Evolutionary conservation across 2,113 vertebrate species (phyloP).

Genomic region (Opisthocomus hoazin): DNA sequence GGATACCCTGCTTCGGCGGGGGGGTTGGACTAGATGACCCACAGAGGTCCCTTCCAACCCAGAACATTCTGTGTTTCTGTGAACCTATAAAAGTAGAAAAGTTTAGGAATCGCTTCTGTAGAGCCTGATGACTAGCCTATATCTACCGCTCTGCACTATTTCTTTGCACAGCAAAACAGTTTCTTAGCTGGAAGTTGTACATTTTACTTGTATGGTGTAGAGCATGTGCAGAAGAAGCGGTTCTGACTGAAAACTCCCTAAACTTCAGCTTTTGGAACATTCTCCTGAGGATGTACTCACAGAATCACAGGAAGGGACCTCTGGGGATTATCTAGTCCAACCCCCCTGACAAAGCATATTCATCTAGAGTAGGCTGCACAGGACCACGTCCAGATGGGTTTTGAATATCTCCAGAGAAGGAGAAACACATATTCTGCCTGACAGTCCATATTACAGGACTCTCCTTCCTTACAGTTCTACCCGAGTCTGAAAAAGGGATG

Average conservation of each 20-base stretch:
- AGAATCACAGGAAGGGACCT: no score
- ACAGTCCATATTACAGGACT: background rate
- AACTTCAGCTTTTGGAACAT: background rate
- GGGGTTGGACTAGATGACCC: no score
- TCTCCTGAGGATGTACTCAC: background rate
- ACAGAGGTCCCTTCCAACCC: no score
- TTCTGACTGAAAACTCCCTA: background rate
- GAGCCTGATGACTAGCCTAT: background rate
- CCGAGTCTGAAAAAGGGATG: background rate
- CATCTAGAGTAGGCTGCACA: no score
- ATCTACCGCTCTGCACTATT: background rate
- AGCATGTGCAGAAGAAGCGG: background rate
- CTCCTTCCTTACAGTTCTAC: background rate
- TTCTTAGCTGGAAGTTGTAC: background rate
- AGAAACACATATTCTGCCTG: background rate
- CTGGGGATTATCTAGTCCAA: no score
- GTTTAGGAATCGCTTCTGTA: background rate
- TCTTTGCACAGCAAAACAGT: background rate
- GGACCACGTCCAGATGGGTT: no score
- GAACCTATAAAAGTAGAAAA: background rate
- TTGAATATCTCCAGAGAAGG: no score
- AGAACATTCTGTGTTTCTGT: no score
- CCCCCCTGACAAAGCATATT: no score
- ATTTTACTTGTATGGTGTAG: background rate
- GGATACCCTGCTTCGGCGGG: no score